phyloP scores from a whole-genome alignment of 2,113 vertebrate species.

The Ptychochromis oligacanthus region DNA sequence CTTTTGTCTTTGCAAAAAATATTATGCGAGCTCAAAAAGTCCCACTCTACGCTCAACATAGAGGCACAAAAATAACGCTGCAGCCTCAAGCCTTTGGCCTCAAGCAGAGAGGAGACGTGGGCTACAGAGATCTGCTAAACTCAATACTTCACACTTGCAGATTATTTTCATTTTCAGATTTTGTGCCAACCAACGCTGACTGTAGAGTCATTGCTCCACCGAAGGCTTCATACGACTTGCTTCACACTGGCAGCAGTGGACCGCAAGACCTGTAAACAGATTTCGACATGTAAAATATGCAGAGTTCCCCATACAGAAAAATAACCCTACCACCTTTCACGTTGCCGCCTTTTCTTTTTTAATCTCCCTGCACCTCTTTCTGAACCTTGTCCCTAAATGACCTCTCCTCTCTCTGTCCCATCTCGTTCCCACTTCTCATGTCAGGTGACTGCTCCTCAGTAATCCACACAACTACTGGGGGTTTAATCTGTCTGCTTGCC shows the following conservation, averaged over 20 bases:
- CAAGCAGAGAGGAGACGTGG: neutral
- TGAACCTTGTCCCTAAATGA: conserved; percentile 8
- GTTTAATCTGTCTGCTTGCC: conserved; percentile 30
- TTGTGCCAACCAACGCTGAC: neutral
- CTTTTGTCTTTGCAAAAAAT: neutral
- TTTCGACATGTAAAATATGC: neutral
- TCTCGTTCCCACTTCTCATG: neutral
- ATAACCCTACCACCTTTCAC: neutral
- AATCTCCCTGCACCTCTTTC: neutral
- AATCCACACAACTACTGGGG: conserved; percentile 37
- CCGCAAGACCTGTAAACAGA: neutral
- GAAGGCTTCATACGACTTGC: neutral
- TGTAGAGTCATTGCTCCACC: fast-evolving
- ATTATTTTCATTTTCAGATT: neutral
- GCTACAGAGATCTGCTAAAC: neutral
- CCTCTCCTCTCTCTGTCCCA: neutral
- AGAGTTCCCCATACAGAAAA: neutral
- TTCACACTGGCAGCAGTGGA: neutral
- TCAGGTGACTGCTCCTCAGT: conserved; percentile 44
- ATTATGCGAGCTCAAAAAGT: neutral
- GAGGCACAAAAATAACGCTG: neutral
- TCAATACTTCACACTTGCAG: neutral
- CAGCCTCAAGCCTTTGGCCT: neutral
- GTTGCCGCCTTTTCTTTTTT: neutral
- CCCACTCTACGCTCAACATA: neutral